Conservation (phyloP, 2,888 invertebrate species). For the Cactoblastis cactorum region DNA sequence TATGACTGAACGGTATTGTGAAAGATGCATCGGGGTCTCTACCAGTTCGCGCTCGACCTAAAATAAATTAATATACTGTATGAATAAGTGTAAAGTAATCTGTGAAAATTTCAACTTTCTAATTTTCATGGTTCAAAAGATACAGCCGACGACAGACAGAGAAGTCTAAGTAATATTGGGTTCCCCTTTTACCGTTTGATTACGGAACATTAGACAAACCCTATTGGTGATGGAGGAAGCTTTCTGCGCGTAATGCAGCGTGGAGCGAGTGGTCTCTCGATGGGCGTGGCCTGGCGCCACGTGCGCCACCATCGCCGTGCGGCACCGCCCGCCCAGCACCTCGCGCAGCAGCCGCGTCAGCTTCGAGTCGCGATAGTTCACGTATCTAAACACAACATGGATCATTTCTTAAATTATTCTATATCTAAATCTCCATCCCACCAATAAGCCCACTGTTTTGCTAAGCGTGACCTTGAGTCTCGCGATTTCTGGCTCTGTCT, state of each 20-base stretch:
- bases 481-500: too few relatives aligned
- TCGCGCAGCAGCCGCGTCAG: slow-evolving; percentile 93
- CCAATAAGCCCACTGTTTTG: too few relatives aligned
- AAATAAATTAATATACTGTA: slow-evolving; percentile 19
- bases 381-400: slow-evolving; percentile 79
- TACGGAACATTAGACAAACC: slow-evolving; percentile 72
- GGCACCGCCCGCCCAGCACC: slow-evolving; percentile 93
- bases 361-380: slow-evolving; percentile 97
- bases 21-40: slow-evolving; percentile 87
- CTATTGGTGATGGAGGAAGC: slow-evolving; percentile 96
- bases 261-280: slow-evolving; percentile 95
- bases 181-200: too few relatives aligned
- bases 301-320: slow-evolving; percentile 98
- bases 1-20: slow-evolving; percentile 90
- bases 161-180: too few relatives aligned
- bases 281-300: slow-evolving; percentile 90
- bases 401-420: too few relatives aligned
- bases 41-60: slow-evolving; percentile 83
- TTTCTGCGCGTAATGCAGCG: slow-evolving; percentile 94
- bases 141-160: too few relatives aligned
- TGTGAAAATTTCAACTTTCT: too few relatives aligned
- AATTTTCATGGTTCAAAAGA: too few relatives aligned
- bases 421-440: too few relatives aligned
- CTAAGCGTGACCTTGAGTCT: too few relatives aligned
- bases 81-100: too few relatives aligned